Evolutionary conservation across 2,113 vertebrate genomes (phyloP).

Genomic region (Cavia aperea): DNA sequence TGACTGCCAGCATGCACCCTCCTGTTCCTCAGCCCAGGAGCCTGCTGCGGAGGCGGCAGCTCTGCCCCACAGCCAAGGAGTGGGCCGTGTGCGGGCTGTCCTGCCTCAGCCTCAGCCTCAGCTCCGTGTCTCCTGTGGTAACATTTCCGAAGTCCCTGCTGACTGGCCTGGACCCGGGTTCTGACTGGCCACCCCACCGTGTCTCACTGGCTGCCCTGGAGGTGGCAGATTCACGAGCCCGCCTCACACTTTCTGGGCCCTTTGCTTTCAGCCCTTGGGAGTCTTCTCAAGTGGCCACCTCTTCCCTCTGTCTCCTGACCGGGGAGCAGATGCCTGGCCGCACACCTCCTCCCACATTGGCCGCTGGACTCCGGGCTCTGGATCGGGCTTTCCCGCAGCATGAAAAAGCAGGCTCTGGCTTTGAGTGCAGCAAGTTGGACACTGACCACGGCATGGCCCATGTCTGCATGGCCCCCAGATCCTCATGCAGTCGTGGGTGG

Average conservation of each 20-base stretch:
- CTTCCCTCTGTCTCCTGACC: background rate
- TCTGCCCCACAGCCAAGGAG: background rate
- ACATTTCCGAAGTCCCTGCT: background rate
- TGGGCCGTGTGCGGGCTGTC: background rate
- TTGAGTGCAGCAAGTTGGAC: background rate
- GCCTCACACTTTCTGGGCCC: background rate
- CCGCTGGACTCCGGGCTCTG: background rate
- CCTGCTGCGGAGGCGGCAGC: background rate
- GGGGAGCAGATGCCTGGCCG: background rate
- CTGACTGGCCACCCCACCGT: background rate
- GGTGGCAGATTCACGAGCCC: background rate
- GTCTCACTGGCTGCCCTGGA: background rate
- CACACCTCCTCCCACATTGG: background rate
- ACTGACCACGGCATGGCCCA: background rate
- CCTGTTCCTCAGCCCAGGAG: background rate
- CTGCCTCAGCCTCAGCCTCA: background rate
- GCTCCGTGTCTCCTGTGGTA: background rate
- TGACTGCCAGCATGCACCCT: background rate
- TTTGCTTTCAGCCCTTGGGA: background rate
- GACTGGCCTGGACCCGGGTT: background rate
- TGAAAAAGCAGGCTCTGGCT: background rate
- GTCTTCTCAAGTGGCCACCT: background rate
- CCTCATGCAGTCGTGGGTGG: background rate
- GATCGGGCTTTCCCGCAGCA: background rate
- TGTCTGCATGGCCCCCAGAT: background rate